These are phyloP conservation scores for Philopotamus ludificatus DNA, from an alignment of 1,140 invertebrate species.

Conservation along the genomic window DNA sequence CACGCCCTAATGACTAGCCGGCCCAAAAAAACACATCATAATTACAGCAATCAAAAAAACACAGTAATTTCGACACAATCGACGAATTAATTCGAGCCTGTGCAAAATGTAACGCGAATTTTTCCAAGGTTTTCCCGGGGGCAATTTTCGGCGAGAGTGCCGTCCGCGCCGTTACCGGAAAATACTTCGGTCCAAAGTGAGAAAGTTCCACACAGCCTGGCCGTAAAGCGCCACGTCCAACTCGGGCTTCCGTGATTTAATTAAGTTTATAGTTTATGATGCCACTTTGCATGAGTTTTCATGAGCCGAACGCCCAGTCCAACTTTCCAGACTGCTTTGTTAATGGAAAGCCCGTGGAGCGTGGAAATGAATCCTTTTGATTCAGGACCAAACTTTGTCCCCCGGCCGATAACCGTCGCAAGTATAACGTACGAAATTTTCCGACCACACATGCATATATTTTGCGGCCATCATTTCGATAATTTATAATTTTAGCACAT, in stretches of 20 bases:
- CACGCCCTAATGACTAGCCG: too few relatives aligned
- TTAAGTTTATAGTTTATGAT: conserved; percentile 36
- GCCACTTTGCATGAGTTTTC: conserved; percentile 31
- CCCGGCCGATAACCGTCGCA: too few relatives aligned
- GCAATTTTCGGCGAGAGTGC: not conserved
- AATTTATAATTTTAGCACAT: too few relatives aligned
- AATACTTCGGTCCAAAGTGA: not conserved
- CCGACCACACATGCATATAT: too few relatives aligned
- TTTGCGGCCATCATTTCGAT: too few relatives aligned
- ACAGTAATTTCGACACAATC: too few relatives aligned
- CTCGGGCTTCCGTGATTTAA: conserved; percentile 33
- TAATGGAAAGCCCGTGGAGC: not conserved
- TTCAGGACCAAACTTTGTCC: not conserved
- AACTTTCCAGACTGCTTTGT: conserved; percentile 37
- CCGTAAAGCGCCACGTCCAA: not conserved
- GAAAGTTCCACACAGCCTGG: not conserved
- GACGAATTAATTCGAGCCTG: too few relatives aligned
- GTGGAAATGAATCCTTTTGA: not conserved
- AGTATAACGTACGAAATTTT: too few relatives aligned
- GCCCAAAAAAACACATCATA: too few relatives aligned
- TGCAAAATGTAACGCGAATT: too few relatives aligned
- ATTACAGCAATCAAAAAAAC: too few relatives aligned
- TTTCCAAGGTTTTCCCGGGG: not conserved
- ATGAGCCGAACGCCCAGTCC: not conserved
- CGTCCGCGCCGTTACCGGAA: not conserved